Evolutionary conservation across 2,888 invertebrate genomes (phyloP).

Genomic region (Eristalinus aeneus): DNA sequence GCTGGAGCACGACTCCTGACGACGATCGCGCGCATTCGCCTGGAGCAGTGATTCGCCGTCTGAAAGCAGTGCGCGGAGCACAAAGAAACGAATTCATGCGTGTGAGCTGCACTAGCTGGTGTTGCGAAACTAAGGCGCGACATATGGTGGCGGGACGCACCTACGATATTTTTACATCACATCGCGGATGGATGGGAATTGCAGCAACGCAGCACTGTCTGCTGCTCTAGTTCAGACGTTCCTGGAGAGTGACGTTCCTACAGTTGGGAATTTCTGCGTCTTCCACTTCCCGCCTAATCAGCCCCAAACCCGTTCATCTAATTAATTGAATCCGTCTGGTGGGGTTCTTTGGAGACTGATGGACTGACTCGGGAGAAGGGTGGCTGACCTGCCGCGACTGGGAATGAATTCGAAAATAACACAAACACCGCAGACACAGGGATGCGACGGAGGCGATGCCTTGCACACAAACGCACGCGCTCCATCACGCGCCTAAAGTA

Average conservation of each 20-base stretch:
- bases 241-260: slow-evolving; percentile 40
- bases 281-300: slow-evolving; percentile 49
- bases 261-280: slow-evolving; percentile 37
- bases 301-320: slow-evolving; percentile 51
- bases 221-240: slow-evolving; percentile 62
- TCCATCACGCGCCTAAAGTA: neutral
- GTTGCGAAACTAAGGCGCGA: slow-evolving; percentile 58
- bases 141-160: slow-evolving; percentile 68
- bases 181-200: slow-evolving; percentile 50
- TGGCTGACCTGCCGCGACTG: slow-evolving; percentile 46
- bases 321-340: slow-evolving; percentile 64
- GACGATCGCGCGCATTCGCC: slow-evolving; percentile 20
- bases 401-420: slow-evolving; percentile 49
- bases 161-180: slow-evolving; percentile 54
- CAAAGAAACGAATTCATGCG: slow-evolving; percentile 46
- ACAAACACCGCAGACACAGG: slow-evolving; percentile 6
- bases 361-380: slow-evolving; percentile 23
- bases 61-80: slow-evolving; percentile 4
- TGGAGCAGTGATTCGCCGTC: slow-evolving; percentile 61
- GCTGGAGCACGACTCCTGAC: neutral
- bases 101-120: slow-evolving; percentile 9
- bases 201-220: slow-evolving; percentile 8
- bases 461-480: neutral
- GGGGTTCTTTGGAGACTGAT: neutral
- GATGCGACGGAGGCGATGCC: neutral